Evolutionary conservation across 2,888 invertebrate species (phyloP), one percentile per base, ranked within the genome.

Genomic region (Ligdia adustata): DNA sequence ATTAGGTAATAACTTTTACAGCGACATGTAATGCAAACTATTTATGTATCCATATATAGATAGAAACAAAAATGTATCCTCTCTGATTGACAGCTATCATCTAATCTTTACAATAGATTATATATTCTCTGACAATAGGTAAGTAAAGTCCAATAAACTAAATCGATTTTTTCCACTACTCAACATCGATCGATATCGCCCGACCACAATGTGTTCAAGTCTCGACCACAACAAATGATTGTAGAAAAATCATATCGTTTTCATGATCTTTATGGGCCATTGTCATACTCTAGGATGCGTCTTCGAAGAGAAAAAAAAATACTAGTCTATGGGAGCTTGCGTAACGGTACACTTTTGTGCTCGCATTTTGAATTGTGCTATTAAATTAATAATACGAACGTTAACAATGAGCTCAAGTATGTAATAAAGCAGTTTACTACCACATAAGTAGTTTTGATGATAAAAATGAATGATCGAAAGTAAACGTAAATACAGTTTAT

Each of bases 211-310:
- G 69, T 64, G 55, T 50, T 37, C 32, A 28, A 42, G 22, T 28
- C 20, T 61, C 59, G 58, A 73, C 80, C 79, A 79, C 80, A 75
- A 76, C 75, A 78, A 70, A 68, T 69, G 74, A 76, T 78, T 80
- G 77, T 81, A 81, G 81, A 78, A 66, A 79, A 80, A 82, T 81
- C 72, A 67, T 84, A 86, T 85, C 85, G 75, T 66, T 79, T 79
- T 68, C 76, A 74, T 72, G 73, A 73, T 76, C 77, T 79, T 73
- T 78, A 76, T 75, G 71, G 67, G 65, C 70, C 66, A 82, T 83
- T 82, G 82, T 83, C 62, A 62, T 64, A 67, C 70, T 6, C 67
- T 75, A 75, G 77, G 81, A 82, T 76, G 71, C 69, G 62, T 65
- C 63, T 69, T 62, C 6, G 24, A 35, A 41, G 27, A 24, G 35